These are phyloP conservation scores for Oreotrochilus melanogaster DNA, from an alignment of 2,113 vertebrate species.

Conservation along the genomic window DNA sequence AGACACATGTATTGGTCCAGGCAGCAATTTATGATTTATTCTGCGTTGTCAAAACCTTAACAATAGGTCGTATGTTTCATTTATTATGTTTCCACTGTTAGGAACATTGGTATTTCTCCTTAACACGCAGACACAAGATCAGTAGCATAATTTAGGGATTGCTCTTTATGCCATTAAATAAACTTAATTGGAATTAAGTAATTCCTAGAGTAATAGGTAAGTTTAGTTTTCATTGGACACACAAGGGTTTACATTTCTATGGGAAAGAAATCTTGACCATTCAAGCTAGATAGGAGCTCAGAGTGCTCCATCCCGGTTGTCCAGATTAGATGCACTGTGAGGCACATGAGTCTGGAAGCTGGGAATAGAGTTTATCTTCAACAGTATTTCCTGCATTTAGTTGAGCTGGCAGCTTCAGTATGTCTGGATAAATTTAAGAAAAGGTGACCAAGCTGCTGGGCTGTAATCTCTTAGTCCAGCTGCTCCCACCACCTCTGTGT, in stretches of 20 bases:
- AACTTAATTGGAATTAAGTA: not conserved
- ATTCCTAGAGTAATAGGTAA: too few relatives aligned
- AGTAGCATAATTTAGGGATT: not conserved
- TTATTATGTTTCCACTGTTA: not conserved
- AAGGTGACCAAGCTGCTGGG: not conserved
- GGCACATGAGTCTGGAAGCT: not conserved
- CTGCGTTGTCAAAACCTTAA: not conserved
- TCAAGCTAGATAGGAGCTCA: not conserved
- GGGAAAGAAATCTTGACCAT: not conserved
- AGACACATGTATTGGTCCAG: rapidly evolving
- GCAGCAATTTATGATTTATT: not conserved
- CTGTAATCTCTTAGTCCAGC: not conserved
- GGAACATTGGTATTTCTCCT: not conserved
- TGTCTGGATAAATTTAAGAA: not conserved
- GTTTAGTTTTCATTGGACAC: not conserved
- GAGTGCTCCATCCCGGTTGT: not conserved
- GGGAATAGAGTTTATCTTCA: not conserved
- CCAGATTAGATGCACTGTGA: not conserved
- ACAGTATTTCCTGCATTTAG: not conserved
- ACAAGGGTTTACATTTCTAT: not conserved
- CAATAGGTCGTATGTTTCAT: not conserved
- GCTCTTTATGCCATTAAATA: not conserved
- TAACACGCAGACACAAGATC: rapidly evolving
- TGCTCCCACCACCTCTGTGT: not conserved
- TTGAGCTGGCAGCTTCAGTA: not conserved